These are phyloP conservation scores for Eupithecia inturbata DNA, from an alignment of 2,888 invertebrate species.

Conservation along the genomic window DNA sequence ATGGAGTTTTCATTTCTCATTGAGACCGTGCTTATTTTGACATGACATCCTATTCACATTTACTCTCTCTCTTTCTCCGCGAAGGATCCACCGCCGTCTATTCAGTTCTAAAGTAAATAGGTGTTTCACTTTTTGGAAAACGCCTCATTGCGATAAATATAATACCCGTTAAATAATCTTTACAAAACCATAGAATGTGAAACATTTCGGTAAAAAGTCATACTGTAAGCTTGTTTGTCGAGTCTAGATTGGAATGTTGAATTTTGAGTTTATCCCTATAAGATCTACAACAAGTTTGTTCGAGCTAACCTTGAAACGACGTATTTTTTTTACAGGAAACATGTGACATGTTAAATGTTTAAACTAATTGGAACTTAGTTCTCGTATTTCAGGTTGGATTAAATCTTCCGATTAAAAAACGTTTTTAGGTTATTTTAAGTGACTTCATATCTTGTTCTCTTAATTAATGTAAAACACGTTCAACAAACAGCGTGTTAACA, in stretches of 20 bases:
- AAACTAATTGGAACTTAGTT: not conserved
- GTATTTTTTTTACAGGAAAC: not conserved
- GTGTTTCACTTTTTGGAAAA: too few species aligned
- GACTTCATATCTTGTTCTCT: not conserved
- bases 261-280: not conserved
- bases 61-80: too few species aligned
- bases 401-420: not conserved
- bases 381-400: not conserved
- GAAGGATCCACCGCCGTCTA: too few species aligned
- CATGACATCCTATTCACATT: too few species aligned
- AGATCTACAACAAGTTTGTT: not conserved
- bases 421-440: not conserved
- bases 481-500: constrained; percentile 8
- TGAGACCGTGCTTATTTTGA: too few species aligned
- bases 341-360: not conserved
- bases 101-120: too few species aligned
- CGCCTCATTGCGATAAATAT: too few species aligned
- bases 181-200: not conserved
- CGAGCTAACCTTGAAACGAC: constrained; percentile 1
- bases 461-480: constrained; percentile 7
- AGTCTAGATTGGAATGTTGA: not conserved
- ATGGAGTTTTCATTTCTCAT: too few species aligned
- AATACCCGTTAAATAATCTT: too few species aligned
- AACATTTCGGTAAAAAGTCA: not conserved
- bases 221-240: not conserved